Conservation (phyloP, 2,888 invertebrate genomes). For the Aquatica leii region DNA sequence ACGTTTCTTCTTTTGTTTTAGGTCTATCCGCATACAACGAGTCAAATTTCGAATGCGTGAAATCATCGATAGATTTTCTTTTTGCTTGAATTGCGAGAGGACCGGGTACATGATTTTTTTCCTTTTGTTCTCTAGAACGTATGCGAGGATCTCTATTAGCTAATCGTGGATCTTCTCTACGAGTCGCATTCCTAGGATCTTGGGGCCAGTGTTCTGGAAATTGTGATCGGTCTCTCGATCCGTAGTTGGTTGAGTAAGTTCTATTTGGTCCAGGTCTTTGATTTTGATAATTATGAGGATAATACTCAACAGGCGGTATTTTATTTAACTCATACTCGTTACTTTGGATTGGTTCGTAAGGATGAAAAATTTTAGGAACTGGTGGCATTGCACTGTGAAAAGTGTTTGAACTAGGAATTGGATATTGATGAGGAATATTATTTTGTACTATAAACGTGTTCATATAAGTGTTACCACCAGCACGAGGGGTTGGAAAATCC, state of each 20-base stretch:
- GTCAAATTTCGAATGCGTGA: constrained; percentile 35
- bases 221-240: neutral
- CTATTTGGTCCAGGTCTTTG: constrained; percentile 3
- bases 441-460: constrained; percentile 29
- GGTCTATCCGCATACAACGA: constrained; percentile 36
- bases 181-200: neutral
- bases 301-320: constrained; percentile 40
- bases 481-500: no score
- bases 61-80: constrained; percentile 13
- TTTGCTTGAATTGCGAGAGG: neutral
- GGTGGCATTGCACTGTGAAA: constrained; percentile 3
- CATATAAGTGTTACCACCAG: constrained; percentile 21
- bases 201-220: neutral
- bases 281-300: constrained; percentile 18
- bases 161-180: constrained; percentile 13
- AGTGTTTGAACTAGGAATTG: neutral
- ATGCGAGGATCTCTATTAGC: constrained; percentile 36
- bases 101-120: neutral
- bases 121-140: constrained; percentile 18
- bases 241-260: neutral
- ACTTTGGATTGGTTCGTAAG: constrained; percentile 27
- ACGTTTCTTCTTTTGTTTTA: constrained; percentile 51
- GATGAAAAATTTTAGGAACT: constrained; percentile 27
- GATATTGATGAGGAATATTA: constrained; percentile 5
- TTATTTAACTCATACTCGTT: constrained; percentile 37